Base-by-base conservation (phyloP, 2,113 vertebrate genomes). In the Eptatretus burgeri region DNA sequence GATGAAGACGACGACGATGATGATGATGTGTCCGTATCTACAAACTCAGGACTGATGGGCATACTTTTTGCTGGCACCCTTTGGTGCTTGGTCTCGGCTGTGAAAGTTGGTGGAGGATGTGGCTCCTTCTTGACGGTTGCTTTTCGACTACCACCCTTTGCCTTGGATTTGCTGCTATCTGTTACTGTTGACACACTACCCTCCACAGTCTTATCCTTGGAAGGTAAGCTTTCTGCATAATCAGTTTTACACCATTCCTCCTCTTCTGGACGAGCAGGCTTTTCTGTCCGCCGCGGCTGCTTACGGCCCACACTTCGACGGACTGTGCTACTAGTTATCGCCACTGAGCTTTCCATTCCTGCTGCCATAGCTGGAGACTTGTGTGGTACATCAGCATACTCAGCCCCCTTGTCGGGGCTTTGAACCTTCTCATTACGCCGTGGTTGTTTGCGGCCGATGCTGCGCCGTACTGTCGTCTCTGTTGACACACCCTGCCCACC, bases 381-480 rank as follows among this genome's bases (percentile, higher is more conserved):
- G n/a, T 60, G n/a, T 20, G 56, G 56, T n/a, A 19, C n/a, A n/a
- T 60, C 56, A 19, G n/a, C n/a, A n/a, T 20, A n/a, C n/a, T 60
- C n/a, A 12, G n/a, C 56, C 56, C n/a, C n/a, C 56, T 60, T 20
- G n/a, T 60, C 56, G 11, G 56, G 56, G 56, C 56, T 60, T 13
- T n/a, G 56, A n/a, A 19, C 56, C 56, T 95, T 94, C 66, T 95
- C 89, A 1, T 80, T 70, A 71, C 94, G 95, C 74, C 93, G 95
- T 65, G 91, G 91, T 69, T 93, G 87, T 66, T 95, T 98, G 73
- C 93, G 94, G 64, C 84, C 91, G 64, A 82, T 76, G n/a, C 80
- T 80, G 71, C 82, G 80, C 65, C 86, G 56, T 20, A 60, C 56
- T 60, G 56, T 20, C 11, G 56, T 20, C 56, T 17, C 56, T 41